Conservation (phyloP, 2,888 invertebrate genomes). For the Eristalis intricaria region DNA sequence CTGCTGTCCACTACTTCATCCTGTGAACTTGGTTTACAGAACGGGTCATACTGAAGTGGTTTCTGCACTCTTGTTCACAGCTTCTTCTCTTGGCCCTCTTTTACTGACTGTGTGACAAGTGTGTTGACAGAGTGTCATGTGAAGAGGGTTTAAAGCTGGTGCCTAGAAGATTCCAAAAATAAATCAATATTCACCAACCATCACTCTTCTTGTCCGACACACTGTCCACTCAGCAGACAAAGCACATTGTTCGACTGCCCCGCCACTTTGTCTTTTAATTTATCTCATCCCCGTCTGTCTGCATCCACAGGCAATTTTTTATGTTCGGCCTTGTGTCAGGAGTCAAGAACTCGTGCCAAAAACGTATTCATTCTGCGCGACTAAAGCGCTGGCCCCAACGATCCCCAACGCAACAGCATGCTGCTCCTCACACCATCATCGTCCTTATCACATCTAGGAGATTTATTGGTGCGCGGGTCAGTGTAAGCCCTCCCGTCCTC, state of each 20-base stretch:
- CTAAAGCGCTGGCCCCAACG: constrained; percentile 19
- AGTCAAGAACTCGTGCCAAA: constrained; percentile 35
- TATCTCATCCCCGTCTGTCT: constrained; percentile 26
- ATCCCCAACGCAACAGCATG: background rate
- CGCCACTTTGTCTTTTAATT: constrained; percentile 15
- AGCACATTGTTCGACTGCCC: constrained; percentile 19
- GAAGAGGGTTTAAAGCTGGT: too few species aligned
- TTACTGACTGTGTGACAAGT: too few species aligned
- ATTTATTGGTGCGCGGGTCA: constrained; percentile 32
- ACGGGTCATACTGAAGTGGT: too few species aligned
- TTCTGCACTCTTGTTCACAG: too few species aligned
- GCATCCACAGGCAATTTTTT: constrained; percentile 18
- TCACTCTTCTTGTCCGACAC: background rate
- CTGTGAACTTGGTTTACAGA: too few species aligned
- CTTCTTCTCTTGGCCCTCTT: too few species aligned
- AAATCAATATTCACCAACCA: too few species aligned
- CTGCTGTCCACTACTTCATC: too few species aligned
- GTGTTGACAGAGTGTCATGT: too few species aligned
- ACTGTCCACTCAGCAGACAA: background rate
- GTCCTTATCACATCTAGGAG: constrained; percentile 16
- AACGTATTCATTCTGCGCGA: constrained; percentile 10
- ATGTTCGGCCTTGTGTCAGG: constrained; percentile 15
- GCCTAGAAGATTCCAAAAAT: too few species aligned
- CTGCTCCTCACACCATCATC: constrained; percentile 16
- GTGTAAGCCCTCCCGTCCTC: constrained; percentile 9